Evolutionary conservation across 2,797 vertebrate species (phyloP).

Genomic region (Sphenopsis melanotis): DNA sequence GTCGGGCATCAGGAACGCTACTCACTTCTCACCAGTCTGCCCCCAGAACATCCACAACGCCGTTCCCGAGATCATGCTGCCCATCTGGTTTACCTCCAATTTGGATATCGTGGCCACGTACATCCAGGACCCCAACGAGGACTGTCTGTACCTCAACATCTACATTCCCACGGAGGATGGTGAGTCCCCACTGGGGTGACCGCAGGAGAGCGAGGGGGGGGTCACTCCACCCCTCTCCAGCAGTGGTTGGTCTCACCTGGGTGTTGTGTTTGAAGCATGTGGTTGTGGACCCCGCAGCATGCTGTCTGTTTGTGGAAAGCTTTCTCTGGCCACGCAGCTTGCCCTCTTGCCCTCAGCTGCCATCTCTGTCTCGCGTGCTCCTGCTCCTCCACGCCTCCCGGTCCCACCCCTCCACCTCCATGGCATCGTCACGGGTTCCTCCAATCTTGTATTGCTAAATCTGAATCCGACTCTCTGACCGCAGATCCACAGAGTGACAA

Average conservation of each 20-base stretch:
- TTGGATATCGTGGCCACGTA: slow-evolving; percentile 98
- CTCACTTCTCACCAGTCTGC: slow-evolving; percentile 96
- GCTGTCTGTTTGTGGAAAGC: slow-evolving; percentile 72
- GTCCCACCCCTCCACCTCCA: slow-evolving; percentile 75
- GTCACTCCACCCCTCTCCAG: slow-evolving; percentile 25
- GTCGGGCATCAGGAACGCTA: slow-evolving; percentile 98
- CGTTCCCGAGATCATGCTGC: slow-evolving; percentile 99
- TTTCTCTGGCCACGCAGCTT: slow-evolving; percentile 77
- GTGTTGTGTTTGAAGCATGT: slow-evolving; percentile 81
- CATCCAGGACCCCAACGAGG: slow-evolving; percentile 98
- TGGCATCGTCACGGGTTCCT: slow-evolving; percentile 88
- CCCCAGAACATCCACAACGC: slow-evolving; percentile 99
- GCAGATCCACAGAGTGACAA: slow-evolving; percentile 62
- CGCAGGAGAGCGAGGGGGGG: not conserved
- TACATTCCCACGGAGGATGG: slow-evolving; percentile 99
- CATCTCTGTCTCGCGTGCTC: slow-evolving; percentile 72
- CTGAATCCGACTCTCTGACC: slow-evolving; percentile 63
- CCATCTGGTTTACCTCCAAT: slow-evolving; percentile 99
- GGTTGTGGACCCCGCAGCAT: slow-evolving; percentile 72
- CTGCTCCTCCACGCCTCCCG: not conserved
- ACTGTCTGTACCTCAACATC: slow-evolving; percentile 98
- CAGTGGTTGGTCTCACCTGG: slow-evolving; percentile 61
- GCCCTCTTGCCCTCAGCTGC: slow-evolving; percentile 77
- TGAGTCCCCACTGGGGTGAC: slow-evolving; percentile 84
- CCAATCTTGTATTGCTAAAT: slow-evolving; percentile 83